These are phyloP conservation scores for Phallusia fumigata DNA, from an alignment of 23 tunicate genomes.

Conservation along the genomic window DNA sequence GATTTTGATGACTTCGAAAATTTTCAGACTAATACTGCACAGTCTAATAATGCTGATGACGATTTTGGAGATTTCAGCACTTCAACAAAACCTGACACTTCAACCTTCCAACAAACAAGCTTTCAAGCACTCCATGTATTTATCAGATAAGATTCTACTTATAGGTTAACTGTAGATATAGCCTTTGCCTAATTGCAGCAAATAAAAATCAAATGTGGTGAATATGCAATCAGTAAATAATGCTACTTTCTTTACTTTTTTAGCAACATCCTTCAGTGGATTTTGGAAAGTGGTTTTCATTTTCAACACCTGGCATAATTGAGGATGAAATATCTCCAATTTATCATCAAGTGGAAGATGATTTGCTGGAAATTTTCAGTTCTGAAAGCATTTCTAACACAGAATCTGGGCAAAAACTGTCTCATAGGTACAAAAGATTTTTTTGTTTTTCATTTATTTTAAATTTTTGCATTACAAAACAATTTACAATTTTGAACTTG, in stretches of 20 bases:
- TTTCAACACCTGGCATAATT: neutral
- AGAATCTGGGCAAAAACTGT: too few relatives aligned
- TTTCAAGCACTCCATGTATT: neutral
- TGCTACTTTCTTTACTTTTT: neutral
- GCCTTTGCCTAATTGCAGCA: neutral
- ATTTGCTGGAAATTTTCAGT: neutral
- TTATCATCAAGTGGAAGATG: neutral
- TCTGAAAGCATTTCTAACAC: neutral
- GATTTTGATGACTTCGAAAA: neutral
- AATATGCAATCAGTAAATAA: neutral
- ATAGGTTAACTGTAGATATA: neutral
- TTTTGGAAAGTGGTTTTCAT: conserved; percentile 10
- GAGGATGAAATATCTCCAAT: neutral
- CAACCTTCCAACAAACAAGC: neutral
- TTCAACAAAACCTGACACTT: neutral
- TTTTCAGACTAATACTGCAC: neutral
- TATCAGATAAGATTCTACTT: too few relatives aligned
- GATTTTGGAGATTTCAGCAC: conserved; percentile 3
- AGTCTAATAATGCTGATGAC: neutral
- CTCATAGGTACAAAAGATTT: too few relatives aligned
- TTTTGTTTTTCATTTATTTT: too few relatives aligned
- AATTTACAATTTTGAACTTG: too few relatives aligned
- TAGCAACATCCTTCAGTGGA: neutral
- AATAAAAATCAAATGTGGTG: too few relatives aligned
- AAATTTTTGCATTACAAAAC: too few relatives aligned